These are phyloP conservation scores for Molanna angustata DNA, from an alignment of 2,888 invertebrate genomes.

Conservation along the genomic window DNA sequence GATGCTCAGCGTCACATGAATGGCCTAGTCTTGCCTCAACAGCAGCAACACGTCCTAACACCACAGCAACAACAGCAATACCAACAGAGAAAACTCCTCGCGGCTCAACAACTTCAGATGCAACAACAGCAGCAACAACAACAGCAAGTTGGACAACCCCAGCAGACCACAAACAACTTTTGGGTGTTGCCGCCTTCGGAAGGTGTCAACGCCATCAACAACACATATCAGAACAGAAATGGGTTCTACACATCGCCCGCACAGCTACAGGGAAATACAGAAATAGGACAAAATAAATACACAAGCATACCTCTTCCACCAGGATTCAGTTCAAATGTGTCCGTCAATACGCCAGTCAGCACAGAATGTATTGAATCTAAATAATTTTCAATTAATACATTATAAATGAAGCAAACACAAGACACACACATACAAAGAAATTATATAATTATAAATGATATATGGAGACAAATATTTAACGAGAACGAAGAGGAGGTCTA, in stretches of 20 bases:
- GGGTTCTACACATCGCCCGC: conserved; percentile 28
- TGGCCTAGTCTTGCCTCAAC: conserved; percentile 17
- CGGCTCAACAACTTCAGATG: conserved; percentile 14
- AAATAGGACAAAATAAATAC: conserved; percentile 21
- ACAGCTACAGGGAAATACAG: conserved; percentile 6
- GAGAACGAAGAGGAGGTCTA: not conserved
- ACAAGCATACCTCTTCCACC: conserved; percentile 45
- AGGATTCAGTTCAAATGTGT: conserved; percentile 49
- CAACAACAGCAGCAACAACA: conserved; percentile 31
- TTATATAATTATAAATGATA: not conserved
- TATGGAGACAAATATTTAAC: not conserved
- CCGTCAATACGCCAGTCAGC: conserved; percentile 44
- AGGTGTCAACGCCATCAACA: conserved; percentile 20
- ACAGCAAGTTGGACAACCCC: conserved; percentile 9
- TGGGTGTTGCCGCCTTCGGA: conserved; percentile 19
- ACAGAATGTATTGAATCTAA: conserved; percentile 56
- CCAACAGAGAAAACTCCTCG: conserved; percentile 34
- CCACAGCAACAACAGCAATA: conserved; percentile 12
- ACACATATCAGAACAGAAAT: conserved; percentile 27
- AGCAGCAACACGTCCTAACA: conserved; percentile 23
- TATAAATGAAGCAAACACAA: not conserved
- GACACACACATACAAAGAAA: not conserved
- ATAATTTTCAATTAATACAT: conserved; percentile 39
- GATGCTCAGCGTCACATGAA: conserved; percentile 21
- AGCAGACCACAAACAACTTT: conserved; percentile 10